Conservation (phyloP, 2,888 invertebrate genomes). For the Scelioninae gen. 1 region DNA sequence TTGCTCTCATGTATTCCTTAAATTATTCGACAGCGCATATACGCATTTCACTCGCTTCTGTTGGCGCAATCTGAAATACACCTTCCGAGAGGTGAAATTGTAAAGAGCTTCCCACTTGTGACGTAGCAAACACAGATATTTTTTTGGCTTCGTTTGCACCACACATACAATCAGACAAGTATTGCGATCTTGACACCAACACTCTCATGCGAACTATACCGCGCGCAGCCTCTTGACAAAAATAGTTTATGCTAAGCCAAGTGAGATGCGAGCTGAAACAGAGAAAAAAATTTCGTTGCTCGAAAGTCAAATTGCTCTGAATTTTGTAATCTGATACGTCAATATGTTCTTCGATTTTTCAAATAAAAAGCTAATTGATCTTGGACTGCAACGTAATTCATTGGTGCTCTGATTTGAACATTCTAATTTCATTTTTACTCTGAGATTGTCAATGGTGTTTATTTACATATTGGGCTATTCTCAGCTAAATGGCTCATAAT, state of each 20-base stretch:
- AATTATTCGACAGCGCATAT: conserved; percentile 46
- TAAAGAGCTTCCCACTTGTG: conserved; percentile 57
- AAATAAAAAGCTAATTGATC: background rate
- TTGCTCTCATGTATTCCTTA: conserved; percentile 46
- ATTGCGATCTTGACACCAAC: conserved; percentile 68
- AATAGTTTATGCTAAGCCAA: conserved; percentile 71
- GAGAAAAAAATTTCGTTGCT: conserved; percentile 1
- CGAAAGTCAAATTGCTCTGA: conserved; percentile 8
- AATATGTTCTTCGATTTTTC: conserved; percentile 16
- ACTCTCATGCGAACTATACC: conserved; percentile 62
- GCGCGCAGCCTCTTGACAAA: conserved; percentile 71
- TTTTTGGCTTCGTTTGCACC: conserved; percentile 52
- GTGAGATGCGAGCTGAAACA: conserved; percentile 42
- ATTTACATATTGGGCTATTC: conserved; percentile 43
- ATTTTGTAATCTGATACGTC: background rate
- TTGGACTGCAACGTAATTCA: conserved; percentile 17
- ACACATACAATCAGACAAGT: conserved; percentile 58
- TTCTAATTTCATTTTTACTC: conserved; percentile 1
- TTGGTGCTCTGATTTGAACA: background rate
- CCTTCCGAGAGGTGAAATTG: conserved; percentile 49
- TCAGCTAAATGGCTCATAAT: conserved; percentile 35
- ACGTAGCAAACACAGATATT: conserved; percentile 51
- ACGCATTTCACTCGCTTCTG: conserved; percentile 14
- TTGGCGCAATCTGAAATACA: conserved; percentile 34
- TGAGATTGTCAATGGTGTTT: conserved; percentile 16